Evolutionary conservation across 2,113 vertebrate genomes (phyloP).

Genomic region (Mohoua ochrocephala): DNA sequence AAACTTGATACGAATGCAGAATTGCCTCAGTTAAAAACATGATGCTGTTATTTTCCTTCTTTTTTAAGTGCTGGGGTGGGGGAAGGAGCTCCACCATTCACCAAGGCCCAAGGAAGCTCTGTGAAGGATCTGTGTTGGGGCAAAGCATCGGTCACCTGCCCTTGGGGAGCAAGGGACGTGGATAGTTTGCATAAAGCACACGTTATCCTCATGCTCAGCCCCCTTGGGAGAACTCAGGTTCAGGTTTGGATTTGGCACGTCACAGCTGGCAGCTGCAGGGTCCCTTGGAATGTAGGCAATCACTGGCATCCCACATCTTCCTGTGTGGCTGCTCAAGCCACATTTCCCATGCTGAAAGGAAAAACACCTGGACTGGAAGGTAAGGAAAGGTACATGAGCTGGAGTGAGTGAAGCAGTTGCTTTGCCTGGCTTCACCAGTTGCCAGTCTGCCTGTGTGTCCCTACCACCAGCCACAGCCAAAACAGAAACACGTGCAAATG

Average conservation of each 20-base stretch:
- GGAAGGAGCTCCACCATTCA: background rate
- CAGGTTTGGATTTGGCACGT: rapidly evolving
- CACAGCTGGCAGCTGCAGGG: background rate
- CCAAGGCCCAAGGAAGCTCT: background rate
- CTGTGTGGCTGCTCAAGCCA: rapidly evolving
- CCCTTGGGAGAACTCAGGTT: rapidly evolving
- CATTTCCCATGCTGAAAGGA: background rate
- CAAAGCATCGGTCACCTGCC: background rate
- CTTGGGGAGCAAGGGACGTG: background rate
- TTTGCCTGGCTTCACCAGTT: background rate
- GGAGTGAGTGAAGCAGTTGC: background rate
- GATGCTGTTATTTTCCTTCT: background rate
- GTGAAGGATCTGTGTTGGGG: rapidly evolving
- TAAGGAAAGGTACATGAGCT: background rate
- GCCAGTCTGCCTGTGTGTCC: background rate
- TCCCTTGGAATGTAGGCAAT: rapidly evolving
- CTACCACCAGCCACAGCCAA: background rate
- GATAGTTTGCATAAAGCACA: background rate
- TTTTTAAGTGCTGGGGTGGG: background rate
- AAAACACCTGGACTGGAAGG: background rate
- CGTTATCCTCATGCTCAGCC: rapidly evolving
- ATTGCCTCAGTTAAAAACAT: background rate
- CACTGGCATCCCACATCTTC: background rate
- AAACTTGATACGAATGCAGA: background rate
- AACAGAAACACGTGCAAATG: background rate